Base-by-base conservation (phyloP, 2,797 vertebrate genomes). In the Pelochelys cantorii region DNA sequence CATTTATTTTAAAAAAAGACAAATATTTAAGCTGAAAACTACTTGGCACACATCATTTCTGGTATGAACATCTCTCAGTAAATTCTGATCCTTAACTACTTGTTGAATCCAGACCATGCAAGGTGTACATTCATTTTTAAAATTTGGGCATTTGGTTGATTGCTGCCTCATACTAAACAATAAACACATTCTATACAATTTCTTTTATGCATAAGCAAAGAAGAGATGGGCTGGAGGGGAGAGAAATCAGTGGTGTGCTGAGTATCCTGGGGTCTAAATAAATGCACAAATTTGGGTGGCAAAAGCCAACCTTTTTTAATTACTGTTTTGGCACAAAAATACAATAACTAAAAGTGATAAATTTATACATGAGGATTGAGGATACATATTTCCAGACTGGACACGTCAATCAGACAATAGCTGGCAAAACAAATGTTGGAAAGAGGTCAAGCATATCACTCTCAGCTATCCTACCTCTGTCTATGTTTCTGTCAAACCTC, bases 41-140 rank as follows among this genome's bases (percentile, higher is more conserved):
- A 29, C 62, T 79, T 88, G 53, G 25, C 37, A 68, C 7, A 55
- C 2, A 14, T 11, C 13, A 34, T 88, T 88, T 86, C 48, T 85
- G 60, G 48, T 22, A 53, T 80, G 31, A 92, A 20, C 55, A 13
- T 31, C 10, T 84, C 23, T 53, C 17, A 80, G 31, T 29, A 92
- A 88, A 71, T 74, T 27, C 27, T 84, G 5, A 14, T 79, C 48
- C 42, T 80, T 79, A 86, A 37, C 11, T 31, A 77, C 31, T 42
- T 88, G 60, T 62, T 90, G 78, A 88, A 93, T 25, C 10, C 71
- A 88, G 86, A 71, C 48, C 57, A 78, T 83, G 86, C 15, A 79
- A 13, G 75, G 48, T 1, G 25, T 23, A 17, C 5, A 3, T 53
- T 18, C 53, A 14, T 79, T 93, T 80, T 60, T 68, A 84, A 84